phyloP scores from a whole-genome alignment of 2,888 invertebrate species.

The Hirtodrosophila alboralis region DNA sequence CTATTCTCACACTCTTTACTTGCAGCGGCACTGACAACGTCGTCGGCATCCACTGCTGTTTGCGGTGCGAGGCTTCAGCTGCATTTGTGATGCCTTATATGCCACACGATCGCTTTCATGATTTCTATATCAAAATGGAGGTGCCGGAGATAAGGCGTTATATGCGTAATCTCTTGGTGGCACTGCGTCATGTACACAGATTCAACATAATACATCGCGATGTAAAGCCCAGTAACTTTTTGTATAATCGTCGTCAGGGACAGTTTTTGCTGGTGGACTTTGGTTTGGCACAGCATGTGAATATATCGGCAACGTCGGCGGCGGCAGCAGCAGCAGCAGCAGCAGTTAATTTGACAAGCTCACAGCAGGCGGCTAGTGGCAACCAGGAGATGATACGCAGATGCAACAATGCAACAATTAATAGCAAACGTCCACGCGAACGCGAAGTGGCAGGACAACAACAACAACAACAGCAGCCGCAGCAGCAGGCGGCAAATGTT shows the following conservation, averaged over 20 bases:
- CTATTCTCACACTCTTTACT: neutral
- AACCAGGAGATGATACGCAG: too few species aligned
- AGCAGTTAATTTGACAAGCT: neutral
- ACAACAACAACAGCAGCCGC: constrained; percentile 5
- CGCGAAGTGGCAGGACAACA: constrained; percentile 36
- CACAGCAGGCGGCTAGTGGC: too few species aligned
- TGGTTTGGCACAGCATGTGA: constrained; percentile 90
- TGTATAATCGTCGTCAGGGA: constrained; percentile 90
- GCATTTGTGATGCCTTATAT: constrained; percentile 96
- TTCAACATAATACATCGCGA: constrained; percentile 95
- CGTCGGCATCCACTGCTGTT: constrained; percentile 91
- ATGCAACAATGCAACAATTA: neutral
- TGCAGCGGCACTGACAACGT: constrained; percentile 90
- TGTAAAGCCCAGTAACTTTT: constrained; percentile 95
- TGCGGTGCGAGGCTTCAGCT: constrained; percentile 91
- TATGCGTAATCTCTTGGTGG: constrained; percentile 91
- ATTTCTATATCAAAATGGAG: constrained; percentile 90
- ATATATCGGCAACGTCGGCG: constrained; percentile 18
- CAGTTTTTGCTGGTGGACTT: constrained; percentile 94
- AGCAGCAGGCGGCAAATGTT: neutral
- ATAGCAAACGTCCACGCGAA: constrained; percentile 65
- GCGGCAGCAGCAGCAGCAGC: constrained; percentile 14
- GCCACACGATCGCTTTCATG: constrained; percentile 91
- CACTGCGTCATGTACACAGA: constrained; percentile 91
- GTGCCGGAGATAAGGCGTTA: constrained; percentile 89